phyloP scores from a whole-genome alignment of 2,888 invertebrate genomes.

The Cosmorhoe ocellata region DNA sequence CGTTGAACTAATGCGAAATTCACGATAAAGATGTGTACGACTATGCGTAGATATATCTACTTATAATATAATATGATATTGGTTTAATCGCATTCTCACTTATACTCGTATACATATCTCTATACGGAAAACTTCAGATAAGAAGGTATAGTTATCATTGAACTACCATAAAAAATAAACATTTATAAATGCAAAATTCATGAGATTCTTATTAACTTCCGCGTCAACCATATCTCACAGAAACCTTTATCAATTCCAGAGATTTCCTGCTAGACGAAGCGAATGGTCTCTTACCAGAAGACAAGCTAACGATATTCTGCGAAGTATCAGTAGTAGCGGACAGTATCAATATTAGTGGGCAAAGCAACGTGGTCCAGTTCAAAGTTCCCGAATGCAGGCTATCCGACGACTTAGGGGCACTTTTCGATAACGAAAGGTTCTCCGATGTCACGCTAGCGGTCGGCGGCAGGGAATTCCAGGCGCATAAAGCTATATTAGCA shows the following conservation, averaged over 20 bases:
- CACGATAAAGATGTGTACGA: too few species aligned
- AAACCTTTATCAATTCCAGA: slow-evolving; percentile 70
- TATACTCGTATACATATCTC: not conserved
- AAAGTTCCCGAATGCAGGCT: slow-evolving; percentile 97
- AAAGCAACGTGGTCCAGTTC: slow-evolving; percentile 98
- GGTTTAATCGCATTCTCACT: not conserved
- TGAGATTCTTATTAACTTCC: slow-evolving; percentile 10
- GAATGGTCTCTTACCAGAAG: slow-evolving; percentile 98
- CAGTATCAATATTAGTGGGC: slow-evolving; percentile 99
- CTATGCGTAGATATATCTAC: too few species aligned
- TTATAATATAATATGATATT: too few species aligned
- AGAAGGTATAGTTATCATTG: too few species aligned
- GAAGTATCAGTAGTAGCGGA: slow-evolving; percentile 98
- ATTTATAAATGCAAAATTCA: slow-evolving; percentile 13
- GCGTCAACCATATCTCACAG: slow-evolving; percentile 12
- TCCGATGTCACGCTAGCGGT: slow-evolving; percentile 98
- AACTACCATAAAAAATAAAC: slow-evolving; percentile 11
- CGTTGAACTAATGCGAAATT: not conserved
- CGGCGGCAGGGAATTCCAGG: slow-evolving; percentile 94
- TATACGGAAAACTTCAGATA: slow-evolving; percentile 13
- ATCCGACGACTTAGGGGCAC: slow-evolving; percentile 96
- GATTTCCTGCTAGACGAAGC: slow-evolving; percentile 99
- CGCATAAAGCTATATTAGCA: slow-evolving; percentile 98
- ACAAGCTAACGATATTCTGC: slow-evolving; percentile 99
- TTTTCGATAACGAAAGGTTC: slow-evolving; percentile 98